Evolutionary conservation across 2,113 vertebrate genomes (phyloP), one percentile per base, ranked within the genome.

Genomic region (Epinephelus fuscoguttatus): DNA sequence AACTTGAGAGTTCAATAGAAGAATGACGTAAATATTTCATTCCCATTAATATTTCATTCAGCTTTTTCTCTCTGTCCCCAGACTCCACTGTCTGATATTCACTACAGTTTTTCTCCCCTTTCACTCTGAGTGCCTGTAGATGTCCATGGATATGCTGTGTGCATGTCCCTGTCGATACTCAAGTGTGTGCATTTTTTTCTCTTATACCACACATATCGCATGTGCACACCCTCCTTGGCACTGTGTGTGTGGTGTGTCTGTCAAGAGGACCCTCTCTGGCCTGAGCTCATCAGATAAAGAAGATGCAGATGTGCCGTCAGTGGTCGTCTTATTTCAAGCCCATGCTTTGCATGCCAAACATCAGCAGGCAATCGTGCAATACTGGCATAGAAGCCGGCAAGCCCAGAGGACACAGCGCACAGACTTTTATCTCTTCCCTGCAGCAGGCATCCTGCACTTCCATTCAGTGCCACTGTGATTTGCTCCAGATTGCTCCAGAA

Each of bases 11-110:
- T 92, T 90, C 84, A 90, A 79, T 79, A 87, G 80, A 91, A 93
- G 84, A 90, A 90, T 87, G 69, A 53, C 1, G 49, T 94, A 86
- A 92, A 91, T 93, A 91, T 94, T 94, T 93, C 6, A 95, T 92
- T 83, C 68, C 23, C 80, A 94, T 96, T 88, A 95, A 95, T 95
- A 92, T 95, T 96, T 95, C 42, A 96, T 80, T 6, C 50, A 42
- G 73, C 75, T 88, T 87, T 91, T 89, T 82, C 88, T 85, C 68
- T 81, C 68, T 63, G 79, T 93, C 86, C 84, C 88, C 78, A 86
- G 78, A 89, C 74, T 80, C 74, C 82, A 13, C 86, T 79, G 88
- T 91, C 81, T 91, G 75, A 90, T 86, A 87, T 91, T 86, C 76
- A 77, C 72, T 69, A 84, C 71, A 81, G 74, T 76, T 89, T 82